Evolutionary conservation across 2,888 invertebrate species (phyloP), one percentile per base, ranked within the genome.

Genomic region (Tethea ocularis): DNA sequence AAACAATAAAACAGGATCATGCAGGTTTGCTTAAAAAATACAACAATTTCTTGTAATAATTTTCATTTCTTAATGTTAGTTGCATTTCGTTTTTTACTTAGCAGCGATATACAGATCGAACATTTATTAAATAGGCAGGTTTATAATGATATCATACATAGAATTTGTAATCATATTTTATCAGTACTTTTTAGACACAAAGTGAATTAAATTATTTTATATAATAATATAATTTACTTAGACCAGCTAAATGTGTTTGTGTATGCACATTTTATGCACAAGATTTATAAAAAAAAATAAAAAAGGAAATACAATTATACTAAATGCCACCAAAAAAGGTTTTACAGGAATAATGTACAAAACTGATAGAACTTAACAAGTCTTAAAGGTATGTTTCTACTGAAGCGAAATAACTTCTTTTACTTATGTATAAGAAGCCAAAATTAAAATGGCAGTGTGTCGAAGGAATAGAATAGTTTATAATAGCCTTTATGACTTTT

Each of bases 1-100:
- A n/a, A n/a, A n/a, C n/a, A n/a, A 6, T 26, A 26, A 26, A 26
- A 29, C 29, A 29, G 29, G 29, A 29, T 29, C 29, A 29, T 29
- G 15, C 15, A 36, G 36, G 36, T n/a, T 38, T 38, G 10, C 0
- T n/a, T 3, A 46, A 61, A 60, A 54, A 57, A 64, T 58, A 64
- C 60, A 53, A 55, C 53, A 1, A 51, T 33, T 46, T 55, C 51
- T 70, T 3, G 13, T 33, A 1, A 33, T 33, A 33, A 33, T 33
- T 33, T 69, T 66, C 70, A 69, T 74, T 67, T 73, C 77, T 85
- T 84, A 84, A 77, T 80, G 79, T 87, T 87, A 88, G 77, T 86
- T 77, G 68, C 73, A 82, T 84, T 86, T 81, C 46, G 78, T 78
- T 84, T n/a, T n/a, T n/a, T 78, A 78, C 78, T 78, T 82, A 81